Percentiles rank a stretch among this genome's conserved stretches.
Conservation (phyloP, 1,140 invertebrate genomes). For the Trichoplusia ni region DNA sequence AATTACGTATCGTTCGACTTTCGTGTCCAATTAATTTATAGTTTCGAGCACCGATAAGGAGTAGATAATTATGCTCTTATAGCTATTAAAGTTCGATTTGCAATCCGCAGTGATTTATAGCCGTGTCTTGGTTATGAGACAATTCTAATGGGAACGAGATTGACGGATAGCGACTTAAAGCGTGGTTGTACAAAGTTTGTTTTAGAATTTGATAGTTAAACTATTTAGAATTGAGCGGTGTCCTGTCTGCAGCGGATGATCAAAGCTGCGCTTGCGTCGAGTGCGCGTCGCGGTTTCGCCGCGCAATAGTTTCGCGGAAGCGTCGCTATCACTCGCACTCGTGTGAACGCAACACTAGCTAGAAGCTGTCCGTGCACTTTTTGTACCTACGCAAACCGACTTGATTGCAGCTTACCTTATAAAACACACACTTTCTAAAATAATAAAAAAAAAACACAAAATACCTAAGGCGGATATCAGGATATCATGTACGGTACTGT, state of each 20-base stretch:
- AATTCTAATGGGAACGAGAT: constrained; percentile 2
- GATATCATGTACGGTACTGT: background rate
- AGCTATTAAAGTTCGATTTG: constrained; percentile 18
- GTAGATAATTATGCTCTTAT: constrained; percentile 9
- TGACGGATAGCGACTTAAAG: background rate
- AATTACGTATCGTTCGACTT: constrained; percentile 26
- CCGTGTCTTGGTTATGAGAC: background rate
- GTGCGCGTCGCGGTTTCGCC: constrained; percentile 7
- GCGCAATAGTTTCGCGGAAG: constrained; percentile 58
- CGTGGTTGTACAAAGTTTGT: too few species aligned
- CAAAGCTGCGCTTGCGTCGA: constrained; percentile 1
- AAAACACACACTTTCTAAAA: constrained; percentile 21
- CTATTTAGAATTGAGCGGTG: background rate
- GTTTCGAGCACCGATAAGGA: constrained; percentile 16
- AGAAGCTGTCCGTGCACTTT: constrained; percentile 56
- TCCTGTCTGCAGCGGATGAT: background rate
- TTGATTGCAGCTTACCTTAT: constrained; percentile 13
- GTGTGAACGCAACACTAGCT: constrained; percentile 55
- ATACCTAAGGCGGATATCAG: background rate
- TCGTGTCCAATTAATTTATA: constrained; percentile 17
- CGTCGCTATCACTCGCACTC: constrained; percentile 56
- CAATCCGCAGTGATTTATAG: constrained; percentile 13
- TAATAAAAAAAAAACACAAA: background rate
- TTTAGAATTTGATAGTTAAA: too few species aligned
- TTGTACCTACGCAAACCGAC: constrained; percentile 12